Evolutionary conservation across 2,113 vertebrate species (phyloP), one percentile per base, ranked within the genome.

Genomic region (Piaya cayana): DNA sequence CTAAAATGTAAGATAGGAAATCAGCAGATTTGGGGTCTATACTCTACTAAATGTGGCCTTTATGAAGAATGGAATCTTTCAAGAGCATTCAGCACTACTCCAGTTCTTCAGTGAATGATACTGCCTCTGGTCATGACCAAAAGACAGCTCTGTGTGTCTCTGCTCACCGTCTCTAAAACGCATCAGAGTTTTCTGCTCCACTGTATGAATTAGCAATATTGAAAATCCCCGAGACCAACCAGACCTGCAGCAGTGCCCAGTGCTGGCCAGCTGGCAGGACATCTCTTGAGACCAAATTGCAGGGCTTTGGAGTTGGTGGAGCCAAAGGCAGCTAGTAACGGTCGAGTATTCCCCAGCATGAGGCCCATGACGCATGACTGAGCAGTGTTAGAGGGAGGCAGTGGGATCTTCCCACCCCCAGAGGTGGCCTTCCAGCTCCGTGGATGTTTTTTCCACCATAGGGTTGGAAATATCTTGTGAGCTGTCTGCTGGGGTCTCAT

Each of bases 341-440:
- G 23, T 14, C 22, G 50, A 56, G 58, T 12, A 4, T 39, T 20
- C 60, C n/a, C 45, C 29, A 60, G 56, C 34, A 47, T 0, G 0
- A 72, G 29, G n/a, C 15, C 36, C 8, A 1, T 2, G 8, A 17
- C 22, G 18, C 6, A 32, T 11, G 75, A 29, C 0, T 16, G 4
- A 86, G 42, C 39, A 70, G 56, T 16, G 23, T 22, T 6, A 45
- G 60, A 65, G 75, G 16, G 14, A 47, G 58, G 60, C 11, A 34
- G 7, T 16, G 45, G 20, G 42, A 19, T 17, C n/a, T 82, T 63
- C 5, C 63, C 21, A 13, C 15, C 27, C 6, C 6, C 0, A 1
- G 34, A 78, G 27, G 39, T 62, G 21, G 1, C 7, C 26, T 19
- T 69, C 15, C 4, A 30, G 32, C 15, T 58, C 36, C 42, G 22